Conservation (phyloP, 2,113 vertebrate genomes). For the Dinomys branickii region DNA sequence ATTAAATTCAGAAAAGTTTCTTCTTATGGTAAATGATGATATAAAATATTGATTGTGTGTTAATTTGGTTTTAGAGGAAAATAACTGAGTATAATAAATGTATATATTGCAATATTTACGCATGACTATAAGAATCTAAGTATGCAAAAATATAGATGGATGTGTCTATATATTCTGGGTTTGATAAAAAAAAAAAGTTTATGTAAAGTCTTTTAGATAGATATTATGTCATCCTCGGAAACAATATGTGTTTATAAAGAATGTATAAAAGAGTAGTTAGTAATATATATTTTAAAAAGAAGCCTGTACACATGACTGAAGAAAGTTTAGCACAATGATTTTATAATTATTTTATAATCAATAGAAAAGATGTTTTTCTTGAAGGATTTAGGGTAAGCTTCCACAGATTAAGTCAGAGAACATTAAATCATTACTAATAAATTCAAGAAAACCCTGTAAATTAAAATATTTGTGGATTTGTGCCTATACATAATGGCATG, state of each 20-base stretch:
- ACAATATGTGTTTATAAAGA: neutral
- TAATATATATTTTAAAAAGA: constrained; percentile 3
- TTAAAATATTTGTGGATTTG: constrained; percentile 46
- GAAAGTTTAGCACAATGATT: constrained; percentile 13
- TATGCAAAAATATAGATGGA: neutral
- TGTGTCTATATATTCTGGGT: neutral
- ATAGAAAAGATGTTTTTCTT: neutral
- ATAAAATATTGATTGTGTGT: neutral
- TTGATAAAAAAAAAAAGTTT: neutral
- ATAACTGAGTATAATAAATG: neutral
- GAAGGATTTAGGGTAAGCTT: neutral
- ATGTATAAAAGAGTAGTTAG: neutral
- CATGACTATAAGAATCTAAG: neutral
- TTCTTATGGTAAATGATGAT: neutral
- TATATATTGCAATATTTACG: neutral
- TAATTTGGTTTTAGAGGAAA: constrained; percentile 28
- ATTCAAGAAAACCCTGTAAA: constrained; percentile 10
- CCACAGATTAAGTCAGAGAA: neutral
- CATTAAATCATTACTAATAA: constrained; percentile 39
- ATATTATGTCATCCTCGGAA: neutral
- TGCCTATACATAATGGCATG: constrained; percentile 9
- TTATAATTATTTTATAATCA: constrained; percentile 45
- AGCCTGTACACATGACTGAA: neutral
- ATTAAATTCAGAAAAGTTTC: constrained; percentile 22
- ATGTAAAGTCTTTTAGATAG: neutral